Base-by-base conservation (phyloP, 2,113 vertebrate species). In the Chloebia gouldiae region DNA sequence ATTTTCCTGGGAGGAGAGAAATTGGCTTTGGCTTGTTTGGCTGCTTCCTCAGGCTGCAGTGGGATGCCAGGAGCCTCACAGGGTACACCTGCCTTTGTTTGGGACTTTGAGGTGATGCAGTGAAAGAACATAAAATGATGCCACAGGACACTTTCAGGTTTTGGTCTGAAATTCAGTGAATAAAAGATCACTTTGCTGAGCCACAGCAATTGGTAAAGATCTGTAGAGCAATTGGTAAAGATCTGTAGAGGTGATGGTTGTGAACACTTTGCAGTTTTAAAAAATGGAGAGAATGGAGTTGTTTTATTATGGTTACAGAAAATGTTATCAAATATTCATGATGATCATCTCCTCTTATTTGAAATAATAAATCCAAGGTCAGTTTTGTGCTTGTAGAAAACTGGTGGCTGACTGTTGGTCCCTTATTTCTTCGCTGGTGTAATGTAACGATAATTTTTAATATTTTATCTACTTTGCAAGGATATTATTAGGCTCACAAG, bases 271-370 rank as follows among this genome's bases (percentile, higher is more conserved):
- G 51, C 65, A 60, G 63, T 31, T 95, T 71, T 39, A 59, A 93
- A 81, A 93, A 76, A 72, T 73, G 4, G 64, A 83, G 50, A 59
- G 60, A 71, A 68, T 33, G 39, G 30, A 57, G 60, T 73, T 76
- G 49, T 85, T 88, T 81, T 71, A 94, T 87, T 84, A 91, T 69
- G 91, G 91, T 59, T 81, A 56, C 64, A 65, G 86, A 64, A 94
- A 95, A 86, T 59, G 68, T 90, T 86, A 96, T 98, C 88, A 98
- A 98, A 97, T 97, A 98, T 97, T 98, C 93, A 98, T 97, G 96
- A 94, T 65, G 66, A 92, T 96, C 85, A 92, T 93, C 68, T 92
- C 65, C 47, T 90, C 91, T 98, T 96, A 93, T 97, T 94, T 97
- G 94, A 95, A 97, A 97, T 96, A 97, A 95, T 97, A 98, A 97